Base-by-base conservation (phyloP, 2,888 invertebrate species). In the Rotaria sp. region DNA sequence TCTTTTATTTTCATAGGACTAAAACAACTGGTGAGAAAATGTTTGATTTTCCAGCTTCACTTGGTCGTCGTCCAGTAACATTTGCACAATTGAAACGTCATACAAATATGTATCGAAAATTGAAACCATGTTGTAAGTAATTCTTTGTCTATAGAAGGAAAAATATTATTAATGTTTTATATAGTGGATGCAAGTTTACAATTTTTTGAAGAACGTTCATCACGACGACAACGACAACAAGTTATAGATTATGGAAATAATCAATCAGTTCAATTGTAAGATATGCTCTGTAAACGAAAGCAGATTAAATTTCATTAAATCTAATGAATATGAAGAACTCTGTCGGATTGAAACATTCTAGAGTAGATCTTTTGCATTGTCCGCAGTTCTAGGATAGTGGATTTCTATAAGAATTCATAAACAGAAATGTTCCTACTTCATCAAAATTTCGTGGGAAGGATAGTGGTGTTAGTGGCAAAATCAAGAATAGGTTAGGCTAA, bases 201-300 rank as follows among this genome's bases (percentile, higher is more conserved):
- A 67, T 67, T 67, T 35, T 67, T 67, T 10, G 67, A 67, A 67
- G 67, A 67, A 67, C 67, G 67, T 38, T 67, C 67, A 67, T 67
- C 67, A 67, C 15, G 67, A 67, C 35, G 67, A 67, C 67, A 67
- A 67, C 30, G 67, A 35, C 67, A 67, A 67, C 67, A 30, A 67
- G 21, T 35, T 38, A 3, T 35, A 15, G 67, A 67, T 67, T 67
- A 67, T 67, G 67, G 21, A 30, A 67, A 67, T 21, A 67, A 67
- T 67, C 67, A 18, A 67, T 21, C 67, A 18, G 21, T 67, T 67
- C 67, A 67, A 67, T 35, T 35, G 67, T 67, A 67, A 67, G 18
- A 18, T 18, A 50, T 13, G 18, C 15, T 18, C 13, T 8, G 3
- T 45, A 13, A 8, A 45, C 45, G 45, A 13, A 11, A 45, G 13